Conservation (phyloP, 2,888 invertebrate genomes). For the Oscheius sp. region DNA sequence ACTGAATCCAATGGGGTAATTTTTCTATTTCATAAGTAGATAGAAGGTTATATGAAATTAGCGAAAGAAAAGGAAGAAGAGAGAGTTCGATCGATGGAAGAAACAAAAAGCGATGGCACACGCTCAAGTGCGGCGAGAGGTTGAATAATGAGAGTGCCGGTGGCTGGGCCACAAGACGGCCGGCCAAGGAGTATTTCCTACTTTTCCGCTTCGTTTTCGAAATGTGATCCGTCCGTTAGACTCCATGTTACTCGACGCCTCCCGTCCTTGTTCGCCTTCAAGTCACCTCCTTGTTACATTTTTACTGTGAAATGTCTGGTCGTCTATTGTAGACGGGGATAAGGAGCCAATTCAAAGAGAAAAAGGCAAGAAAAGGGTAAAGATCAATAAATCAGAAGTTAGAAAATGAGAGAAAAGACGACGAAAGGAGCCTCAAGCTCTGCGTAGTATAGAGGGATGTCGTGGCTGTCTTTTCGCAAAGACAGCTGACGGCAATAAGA, state of each 20-base stretch:
- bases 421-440: not conserved
- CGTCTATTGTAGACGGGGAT: not conserved
- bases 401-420: slow-evolving; percentile 18
- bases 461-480: slow-evolving; percentile 33
- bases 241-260: slow-evolving; percentile 7
- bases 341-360: not conserved
- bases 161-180: not conserved
- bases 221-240: not conserved
- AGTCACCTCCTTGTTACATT: not conserved
- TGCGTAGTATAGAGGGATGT: slow-evolving; percentile 38
- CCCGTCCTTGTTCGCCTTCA: not conserved
- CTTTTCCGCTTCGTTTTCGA: not conserved
- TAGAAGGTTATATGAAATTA: not conserved
- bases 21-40: no score
- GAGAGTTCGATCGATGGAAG: not conserved
- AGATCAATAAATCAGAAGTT: slow-evolving; percentile 23
- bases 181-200: no score
- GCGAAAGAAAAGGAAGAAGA: not conserved
- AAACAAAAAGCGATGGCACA: not conserved
- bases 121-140: slow-evolving; percentile 25
- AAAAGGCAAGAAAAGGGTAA: not conserved
- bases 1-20: no score
- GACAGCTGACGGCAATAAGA: slow-evolving; percentile 19
- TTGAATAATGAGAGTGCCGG: slow-evolving; percentile 26
- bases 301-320: not conserved